These are phyloP conservation scores for Paragorgia papillata DNA, from an alignment of 92 coral and sea anemone genomes.

Conservation along the genomic window DNA sequence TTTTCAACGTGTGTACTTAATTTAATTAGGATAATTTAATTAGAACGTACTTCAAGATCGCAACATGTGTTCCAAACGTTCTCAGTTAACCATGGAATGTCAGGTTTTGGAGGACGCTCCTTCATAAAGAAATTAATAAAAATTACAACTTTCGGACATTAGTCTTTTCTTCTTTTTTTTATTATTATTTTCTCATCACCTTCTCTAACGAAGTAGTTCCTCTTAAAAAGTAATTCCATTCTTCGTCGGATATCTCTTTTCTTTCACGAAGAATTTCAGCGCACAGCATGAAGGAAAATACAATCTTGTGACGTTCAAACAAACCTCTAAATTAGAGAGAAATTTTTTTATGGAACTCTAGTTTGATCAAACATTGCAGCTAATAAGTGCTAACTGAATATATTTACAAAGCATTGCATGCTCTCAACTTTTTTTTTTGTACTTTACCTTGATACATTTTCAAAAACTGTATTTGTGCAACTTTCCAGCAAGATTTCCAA, in stretches of 20 bases:
- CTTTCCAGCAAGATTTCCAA: conserved; percentile 78
- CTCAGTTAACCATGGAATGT: conserved; percentile 82
- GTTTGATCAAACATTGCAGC: background rate
- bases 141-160: no score
- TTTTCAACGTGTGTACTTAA: no score
- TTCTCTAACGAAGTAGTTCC: conserved; percentile 92
- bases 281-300: conserved; percentile 96
- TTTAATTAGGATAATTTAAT: no score
- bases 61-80: conserved; percentile 90
- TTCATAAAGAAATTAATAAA: conserved; percentile 23
- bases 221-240: conserved; percentile 94
- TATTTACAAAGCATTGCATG: no score
- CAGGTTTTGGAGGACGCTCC: conserved; percentile 96
- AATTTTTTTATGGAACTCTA: no score
- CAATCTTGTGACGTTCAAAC: conserved; percentile 95
- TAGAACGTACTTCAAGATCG: conserved; percentile 83
- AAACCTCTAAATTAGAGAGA: conserved; percentile 68
- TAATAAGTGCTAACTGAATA: no score
- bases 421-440: no score
- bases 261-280: conserved; percentile 96
- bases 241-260: conserved; percentile 74
- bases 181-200: conserved; percentile 54
- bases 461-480: conserved; percentile 86
- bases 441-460: conserved; percentile 98
- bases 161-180: no score